Evolutionary conservation across 2,113 vertebrate species (phyloP), one percentile per base, ranked within the genome.

Genomic region (Urocitellus parryii): DNA sequence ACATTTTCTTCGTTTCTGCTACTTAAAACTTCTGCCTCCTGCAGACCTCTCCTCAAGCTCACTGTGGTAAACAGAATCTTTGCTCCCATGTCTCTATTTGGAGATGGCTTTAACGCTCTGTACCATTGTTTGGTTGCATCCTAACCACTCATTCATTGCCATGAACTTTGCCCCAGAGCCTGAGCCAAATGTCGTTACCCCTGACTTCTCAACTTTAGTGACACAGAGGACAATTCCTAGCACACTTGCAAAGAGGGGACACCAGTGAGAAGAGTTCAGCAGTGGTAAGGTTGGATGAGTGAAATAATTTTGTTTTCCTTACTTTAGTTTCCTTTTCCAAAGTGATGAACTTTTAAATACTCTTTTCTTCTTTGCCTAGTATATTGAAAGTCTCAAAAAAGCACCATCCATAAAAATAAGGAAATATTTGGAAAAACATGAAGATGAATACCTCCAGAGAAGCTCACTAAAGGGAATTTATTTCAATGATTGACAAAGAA

Each of bases 401-500:
- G 45, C 53, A 81, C 76, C 76, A 84, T 29, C 4, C 39, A 74
- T 10, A 67, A 96, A 37, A 73, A 67, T 22, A 70, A 88, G 42
- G 0, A 86, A 83, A 68, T 68, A 42, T 9, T 90, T 81, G 16
- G 12, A 2, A 92, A 92, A 87, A 68, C 20, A 56, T 74, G 13
- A 78, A n/a, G 32, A 6, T 63, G 29, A 80, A 34, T 81, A 51
- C 5, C 20, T 82, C 2, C 24, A 88, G 37, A 84, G 12, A 94
- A 74, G 14, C 8, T 63, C 65, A 70, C 2, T 74, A 39, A 88
- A 63, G 14, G 42, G 1, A 88, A 95, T 77, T 74, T n/a, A 68
- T 42, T 96, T 84, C 17, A 83, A 45, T 80, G 16, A 63, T 2
- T 27, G 5, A 17, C 18, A 92, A 97, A 90, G 2, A 95, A 81